Evolutionary conservation across 2,113 vertebrate species (phyloP).

Genomic region (Phoenicopterus ruber): DNA sequence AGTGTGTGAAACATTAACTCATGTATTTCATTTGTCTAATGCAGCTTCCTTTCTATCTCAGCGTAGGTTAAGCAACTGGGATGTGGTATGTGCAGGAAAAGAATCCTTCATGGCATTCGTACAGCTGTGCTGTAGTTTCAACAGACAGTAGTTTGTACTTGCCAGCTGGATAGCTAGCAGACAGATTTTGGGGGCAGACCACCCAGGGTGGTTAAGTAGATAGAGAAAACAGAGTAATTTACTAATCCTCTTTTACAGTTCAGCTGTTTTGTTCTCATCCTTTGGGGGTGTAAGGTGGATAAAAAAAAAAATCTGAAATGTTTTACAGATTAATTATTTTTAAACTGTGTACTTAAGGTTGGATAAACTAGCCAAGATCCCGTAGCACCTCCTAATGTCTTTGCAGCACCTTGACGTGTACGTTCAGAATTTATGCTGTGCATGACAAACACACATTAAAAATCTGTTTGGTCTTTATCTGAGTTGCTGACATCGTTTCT

Average conservation of each 20-base stretch:
- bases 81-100: not conserved
- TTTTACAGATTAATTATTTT: not conserved
- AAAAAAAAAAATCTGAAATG: not conserved
- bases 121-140: not conserved
- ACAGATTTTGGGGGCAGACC: constrained; percentile 7
- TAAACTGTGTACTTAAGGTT: not conserved
- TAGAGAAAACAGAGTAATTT: not conserved
- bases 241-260: not conserved
- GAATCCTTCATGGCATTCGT: not conserved
- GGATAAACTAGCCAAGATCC: not conserved
- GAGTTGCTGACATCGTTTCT: not conserved
- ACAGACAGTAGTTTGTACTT: not conserved
- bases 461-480: not conserved
- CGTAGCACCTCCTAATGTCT: not conserved
- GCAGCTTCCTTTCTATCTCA: not conserved
- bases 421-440: not conserved
- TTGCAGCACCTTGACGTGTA: not conserved
- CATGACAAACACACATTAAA: not conserved
- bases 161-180: not conserved
- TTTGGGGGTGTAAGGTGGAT: not conserved
- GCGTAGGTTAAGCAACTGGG: not conserved
- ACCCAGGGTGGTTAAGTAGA: constrained; percentile 3
- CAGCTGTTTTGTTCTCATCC: not conserved
- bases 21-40: not conserved
- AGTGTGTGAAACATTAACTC: not conserved